A percentile compares a stretch with the other conserved stretches of the same genome.
Evolutionary conservation across 2,888 invertebrate species (phyloP).

Genomic region (Tanytarsus gracilentus): DNA sequence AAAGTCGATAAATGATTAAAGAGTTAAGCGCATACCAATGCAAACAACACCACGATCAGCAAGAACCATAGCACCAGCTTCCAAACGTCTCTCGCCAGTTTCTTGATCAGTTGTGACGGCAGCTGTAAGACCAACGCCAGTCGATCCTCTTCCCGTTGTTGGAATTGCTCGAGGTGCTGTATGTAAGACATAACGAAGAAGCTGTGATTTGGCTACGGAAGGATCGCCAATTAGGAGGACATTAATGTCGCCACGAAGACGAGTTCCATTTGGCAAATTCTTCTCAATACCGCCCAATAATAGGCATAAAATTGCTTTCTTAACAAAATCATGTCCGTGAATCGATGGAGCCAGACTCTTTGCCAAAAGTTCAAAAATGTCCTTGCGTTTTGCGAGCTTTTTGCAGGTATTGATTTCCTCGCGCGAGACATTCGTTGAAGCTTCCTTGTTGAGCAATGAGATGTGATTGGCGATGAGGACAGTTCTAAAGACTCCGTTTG

Average conservation of each 20-base stretch:
- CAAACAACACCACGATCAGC: conserved; percentile 98
- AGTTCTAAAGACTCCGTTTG: conserved; percentile 84
- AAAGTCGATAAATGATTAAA: conserved; percentile 50
- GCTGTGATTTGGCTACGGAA: conserved; percentile 96
- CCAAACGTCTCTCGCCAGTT: conserved; percentile 76
- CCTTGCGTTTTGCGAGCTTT: conserved; percentile 59
- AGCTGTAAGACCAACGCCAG: conserved; percentile 97
- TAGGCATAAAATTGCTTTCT: conserved; percentile 90
- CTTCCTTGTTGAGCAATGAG: conserved; percentile 80
- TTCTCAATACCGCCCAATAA: conserved; percentile 94
- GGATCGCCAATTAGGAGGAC: conserved; percentile 95
- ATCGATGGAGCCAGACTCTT: conserved; percentile 96
- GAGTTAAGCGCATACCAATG: conserved; percentile 41
- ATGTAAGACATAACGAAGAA: conserved; percentile 83
- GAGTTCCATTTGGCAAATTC: conserved; percentile 79
- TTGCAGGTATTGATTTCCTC: conserved; percentile 88
- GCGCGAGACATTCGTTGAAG: conserved; percentile 62
- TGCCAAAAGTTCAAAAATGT: conserved; percentile 82
- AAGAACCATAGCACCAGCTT: conserved; percentile 99
- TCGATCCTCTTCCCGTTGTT: conserved; percentile 95
- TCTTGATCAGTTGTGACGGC: conserved; percentile 96
- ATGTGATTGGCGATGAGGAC: conserved; percentile 91
- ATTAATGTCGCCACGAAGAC: conserved; percentile 84
- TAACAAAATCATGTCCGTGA: conserved; percentile 92
- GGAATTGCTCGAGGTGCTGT: conserved; percentile 94